Evolutionary conservation across 2,797 vertebrate species (phyloP).

Genomic region (Phalloptychus januarius): DNA sequence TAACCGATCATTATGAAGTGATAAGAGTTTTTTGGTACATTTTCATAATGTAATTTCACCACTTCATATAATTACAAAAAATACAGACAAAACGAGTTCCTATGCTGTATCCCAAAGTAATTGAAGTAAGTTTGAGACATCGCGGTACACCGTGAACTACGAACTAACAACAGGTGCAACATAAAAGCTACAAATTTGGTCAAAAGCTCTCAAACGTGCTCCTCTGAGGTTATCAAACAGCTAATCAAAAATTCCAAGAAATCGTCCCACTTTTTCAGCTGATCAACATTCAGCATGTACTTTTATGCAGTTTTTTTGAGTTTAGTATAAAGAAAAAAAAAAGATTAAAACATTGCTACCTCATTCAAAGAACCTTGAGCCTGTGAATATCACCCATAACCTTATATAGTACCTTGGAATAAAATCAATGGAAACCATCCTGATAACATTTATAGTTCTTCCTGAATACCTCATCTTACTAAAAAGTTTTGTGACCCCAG

Average conservation of each 20-base stretch:
- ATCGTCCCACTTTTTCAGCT: not conserved
- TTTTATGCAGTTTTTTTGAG: not conserved
- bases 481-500: constrained; percentile 13
- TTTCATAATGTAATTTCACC: not conserved
- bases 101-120: not conserved
- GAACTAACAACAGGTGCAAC: not conserved
- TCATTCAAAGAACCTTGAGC: not conserved
- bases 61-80: not conserved
- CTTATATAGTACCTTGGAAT: not conserved
- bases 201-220: not conserved
- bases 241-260: not conserved
- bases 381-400: not conserved
- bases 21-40: not conserved
- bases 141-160: not conserved
- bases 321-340: not conserved
- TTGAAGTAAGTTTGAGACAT: not conserved
- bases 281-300: not conserved
- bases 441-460: not conserved
- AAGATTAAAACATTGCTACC: not conserved
- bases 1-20: not conserved
- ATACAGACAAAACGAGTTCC: not conserved
- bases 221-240: not conserved
- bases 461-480: not conserved
- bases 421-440: not conserved
- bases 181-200: not conserved